Percentiles rank a stretch among this genome's conserved stretches.
Conservation (phyloP, 2,888 invertebrate genomes). For the Caradrina kadenii region DNA sequence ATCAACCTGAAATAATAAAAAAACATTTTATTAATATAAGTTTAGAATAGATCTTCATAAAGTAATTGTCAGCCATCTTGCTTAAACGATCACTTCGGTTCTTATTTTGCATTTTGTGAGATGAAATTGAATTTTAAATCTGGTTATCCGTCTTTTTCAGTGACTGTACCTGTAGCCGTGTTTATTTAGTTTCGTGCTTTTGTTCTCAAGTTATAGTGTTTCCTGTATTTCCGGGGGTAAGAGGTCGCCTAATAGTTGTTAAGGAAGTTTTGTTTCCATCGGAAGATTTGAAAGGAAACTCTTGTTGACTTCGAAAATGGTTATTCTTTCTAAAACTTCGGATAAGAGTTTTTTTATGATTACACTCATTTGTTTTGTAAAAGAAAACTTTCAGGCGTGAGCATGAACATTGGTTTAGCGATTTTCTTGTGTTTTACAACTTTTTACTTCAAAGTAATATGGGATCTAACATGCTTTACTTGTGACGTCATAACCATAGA, state of each 20-base stretch:
- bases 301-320: conserved; percentile 13
- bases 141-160: neutral
- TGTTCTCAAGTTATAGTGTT: conserved; percentile 23
- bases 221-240: conserved; percentile 8
- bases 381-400: too few relatives aligned
- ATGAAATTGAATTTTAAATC: neutral
- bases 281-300: conserved; percentile 31
- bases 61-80: too few relatives aligned
- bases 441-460: too few relatives aligned
- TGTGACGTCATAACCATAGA: too few relatives aligned
- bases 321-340: neutral
- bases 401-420: too few relatives aligned
- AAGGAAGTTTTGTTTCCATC: conserved; percentile 17
- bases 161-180: conserved; percentile 4
- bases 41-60: too few relatives aligned
- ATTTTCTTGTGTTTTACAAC: too few relatives aligned
- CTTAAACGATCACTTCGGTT: neutral
- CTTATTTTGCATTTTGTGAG: neutral
- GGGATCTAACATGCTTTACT: too few relatives aligned
- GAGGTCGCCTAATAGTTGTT: conserved; percentile 5
- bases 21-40: too few relatives aligned
- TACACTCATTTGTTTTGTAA: too few relatives aligned
- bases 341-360: neutral
- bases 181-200: conserved; percentile 34
- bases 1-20: too few relatives aligned